Percentiles rank a stretch among this genome's conserved stretches.
Evolutionary conservation across 2,888 invertebrate species (phyloP).

Genomic region (Aspidapion aeneum): DNA sequence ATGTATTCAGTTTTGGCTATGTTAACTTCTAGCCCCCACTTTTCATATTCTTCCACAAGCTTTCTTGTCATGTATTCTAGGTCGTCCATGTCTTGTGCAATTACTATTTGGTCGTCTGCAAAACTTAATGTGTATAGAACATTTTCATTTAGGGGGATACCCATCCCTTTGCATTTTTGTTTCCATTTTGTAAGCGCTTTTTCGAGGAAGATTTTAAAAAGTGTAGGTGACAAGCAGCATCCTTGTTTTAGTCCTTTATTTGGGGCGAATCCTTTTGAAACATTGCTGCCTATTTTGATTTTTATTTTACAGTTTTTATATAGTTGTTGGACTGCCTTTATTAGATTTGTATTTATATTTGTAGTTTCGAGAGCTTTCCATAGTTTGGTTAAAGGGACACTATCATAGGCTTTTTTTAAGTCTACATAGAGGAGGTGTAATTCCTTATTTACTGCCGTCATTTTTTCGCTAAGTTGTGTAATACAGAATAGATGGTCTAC

Average conservation of each 20-base stretch:
- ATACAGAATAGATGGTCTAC: not conserved
- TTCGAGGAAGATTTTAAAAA: constrained; percentile 8
- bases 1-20: too few species aligned
- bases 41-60: too few species aligned
- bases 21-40: too few species aligned
- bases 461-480: not conserved
- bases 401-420: constrained; percentile 7
- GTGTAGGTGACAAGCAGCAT: constrained; percentile 8
- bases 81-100: too few species aligned
- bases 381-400: not conserved
- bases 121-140: not conserved
- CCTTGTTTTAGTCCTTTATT: constrained; percentile 7
- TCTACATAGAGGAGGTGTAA: constrained; percentile 4
- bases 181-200: constrained; percentile 7
- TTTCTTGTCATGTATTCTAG: too few species aligned
- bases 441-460: not conserved
- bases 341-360: not conserved
- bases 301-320: not conserved
- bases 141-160: not conserved
- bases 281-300: not conserved
- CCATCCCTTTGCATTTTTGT: not conserved
- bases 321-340: not conserved
- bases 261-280: not conserved
- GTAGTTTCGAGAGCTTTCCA: constrained; percentile 1
- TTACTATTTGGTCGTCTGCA: too few species aligned